Base-by-base conservation (phyloP, 2,797 vertebrate genomes). In the Sorex maritimensis region DNA sequence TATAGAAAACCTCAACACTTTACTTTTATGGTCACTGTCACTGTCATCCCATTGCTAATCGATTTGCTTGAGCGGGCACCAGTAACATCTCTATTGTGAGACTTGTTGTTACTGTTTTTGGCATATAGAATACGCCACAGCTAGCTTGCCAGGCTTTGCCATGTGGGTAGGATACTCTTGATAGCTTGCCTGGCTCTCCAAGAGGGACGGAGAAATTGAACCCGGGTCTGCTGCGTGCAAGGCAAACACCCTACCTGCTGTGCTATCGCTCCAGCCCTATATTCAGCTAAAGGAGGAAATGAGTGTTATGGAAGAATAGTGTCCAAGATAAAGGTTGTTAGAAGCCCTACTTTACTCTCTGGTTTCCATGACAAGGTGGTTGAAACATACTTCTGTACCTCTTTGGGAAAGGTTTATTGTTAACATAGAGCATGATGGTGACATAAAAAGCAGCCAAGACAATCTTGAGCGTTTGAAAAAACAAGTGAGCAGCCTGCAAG, bases 341-440 rank as follows among this genome's bases (percentile, higher is more conserved):
- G 44, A 65, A 82, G n/a, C 38, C 38, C 19, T 87, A 75, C 17
- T 73, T 81, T 10, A 6, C n/a, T 91, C 49, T 94, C 3, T 19
- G 12, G 10, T 79, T 92, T 65, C n/a, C 44, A 21, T 86, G 83
- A 77, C 88, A 71, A 38, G 13, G 26, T 92, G 67, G 44, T 89
- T 91, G 92, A 91, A 58, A 72, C 17, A 63, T 30, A 93, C 81
- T 61, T 34, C 77, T 93, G 24, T 17, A 81, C 83, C 96, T 94
- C n/a, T 82, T 61, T 95, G 75, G 65, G 30, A 86, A 86, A 95
- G 21, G 88, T 46, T 92, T 80, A 30, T 21, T 95, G 26, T 87
- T 90, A 46, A 65, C 67, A 79, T 90, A 92, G 90, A 94, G 30
- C 34, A 49, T 34, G 6, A 1, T 69, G 49, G 61, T 75, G 90